These are phyloP conservation scores for Marmota monax DNA, from an alignment of 2,113 vertebrate genomes.

Conservation along the genomic window DNA sequence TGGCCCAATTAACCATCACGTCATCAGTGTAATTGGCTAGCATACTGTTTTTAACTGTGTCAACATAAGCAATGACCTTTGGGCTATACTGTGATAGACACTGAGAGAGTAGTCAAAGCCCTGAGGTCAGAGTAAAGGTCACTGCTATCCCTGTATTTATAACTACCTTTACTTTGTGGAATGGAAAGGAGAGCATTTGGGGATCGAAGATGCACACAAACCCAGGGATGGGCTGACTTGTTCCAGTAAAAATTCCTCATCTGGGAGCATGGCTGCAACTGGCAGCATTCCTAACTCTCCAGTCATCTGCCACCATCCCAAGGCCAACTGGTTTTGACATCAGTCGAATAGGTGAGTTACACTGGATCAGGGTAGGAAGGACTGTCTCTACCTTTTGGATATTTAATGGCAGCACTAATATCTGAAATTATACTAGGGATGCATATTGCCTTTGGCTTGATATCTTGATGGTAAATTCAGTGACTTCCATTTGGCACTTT, in stretches of 20 bases:
- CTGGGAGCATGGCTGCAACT: neutral
- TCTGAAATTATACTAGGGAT: neutral
- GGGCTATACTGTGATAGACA: neutral
- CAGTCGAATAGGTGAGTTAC: neutral
- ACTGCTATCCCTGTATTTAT: neutral
- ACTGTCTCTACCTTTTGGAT: neutral
- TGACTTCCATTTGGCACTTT: neutral
- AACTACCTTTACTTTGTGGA: neutral
- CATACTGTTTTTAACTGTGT: neutral
- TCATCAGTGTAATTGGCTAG: neutral
- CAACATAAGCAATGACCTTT: neutral
- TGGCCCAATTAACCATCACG: neutral
- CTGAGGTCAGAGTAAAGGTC: neutral
- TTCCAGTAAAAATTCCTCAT: neutral
- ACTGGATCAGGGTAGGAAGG: neutral
- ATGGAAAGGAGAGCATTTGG: neutral
- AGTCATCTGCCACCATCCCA: neutral
- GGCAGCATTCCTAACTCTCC: neutral
- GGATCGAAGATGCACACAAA: neutral
- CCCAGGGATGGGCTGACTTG: neutral
- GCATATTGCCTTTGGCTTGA: neutral
- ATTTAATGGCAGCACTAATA: neutral
- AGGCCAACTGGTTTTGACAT: neutral
- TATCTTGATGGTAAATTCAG: neutral
- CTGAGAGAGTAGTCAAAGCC: neutral